Evolutionary conservation across 2,888 invertebrate genomes (phyloP).

Genomic region (Dolichopus griseipennis): DNA sequence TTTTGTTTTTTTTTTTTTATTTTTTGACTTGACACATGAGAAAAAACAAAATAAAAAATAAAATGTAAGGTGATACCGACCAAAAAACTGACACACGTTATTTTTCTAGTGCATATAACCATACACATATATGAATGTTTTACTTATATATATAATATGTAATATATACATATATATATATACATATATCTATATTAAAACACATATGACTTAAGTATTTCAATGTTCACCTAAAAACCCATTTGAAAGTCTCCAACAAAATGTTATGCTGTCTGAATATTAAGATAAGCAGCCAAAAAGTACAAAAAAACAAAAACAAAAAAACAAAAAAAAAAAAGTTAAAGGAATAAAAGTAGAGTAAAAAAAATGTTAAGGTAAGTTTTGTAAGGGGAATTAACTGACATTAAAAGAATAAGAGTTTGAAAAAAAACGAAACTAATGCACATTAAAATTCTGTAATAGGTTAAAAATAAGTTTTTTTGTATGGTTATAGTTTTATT

Average conservation of each 20-base stretch:
- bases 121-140: neutral
- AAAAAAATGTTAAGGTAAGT: neutral
- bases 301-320: neutral
- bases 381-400: constrained; percentile 5
- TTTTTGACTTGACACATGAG: neutral
- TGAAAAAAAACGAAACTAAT: neutral
- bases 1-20: neutral
- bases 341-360: neutral
- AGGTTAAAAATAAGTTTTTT: neutral
- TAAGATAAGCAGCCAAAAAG: constrained; percentile 3
- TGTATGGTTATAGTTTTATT: neutral
- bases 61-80: neutral
- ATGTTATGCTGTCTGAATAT: constrained; percentile 6
- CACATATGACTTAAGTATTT: neutral
- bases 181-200: neutral
- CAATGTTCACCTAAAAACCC: constrained; percentile 6
- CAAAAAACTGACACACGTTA: neutral
- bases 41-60: neutral
- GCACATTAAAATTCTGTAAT: constrained; percentile 4
- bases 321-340: neutral
- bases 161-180: neutral
- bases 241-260: constrained; percentile 6
- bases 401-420: neutral
- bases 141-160: neutral
- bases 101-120: neutral